Percentiles rank a stretch among this genome's conserved stretches.
Conservation (phyloP, 2,113 vertebrate genomes). For the Lontra canadensis region DNA sequence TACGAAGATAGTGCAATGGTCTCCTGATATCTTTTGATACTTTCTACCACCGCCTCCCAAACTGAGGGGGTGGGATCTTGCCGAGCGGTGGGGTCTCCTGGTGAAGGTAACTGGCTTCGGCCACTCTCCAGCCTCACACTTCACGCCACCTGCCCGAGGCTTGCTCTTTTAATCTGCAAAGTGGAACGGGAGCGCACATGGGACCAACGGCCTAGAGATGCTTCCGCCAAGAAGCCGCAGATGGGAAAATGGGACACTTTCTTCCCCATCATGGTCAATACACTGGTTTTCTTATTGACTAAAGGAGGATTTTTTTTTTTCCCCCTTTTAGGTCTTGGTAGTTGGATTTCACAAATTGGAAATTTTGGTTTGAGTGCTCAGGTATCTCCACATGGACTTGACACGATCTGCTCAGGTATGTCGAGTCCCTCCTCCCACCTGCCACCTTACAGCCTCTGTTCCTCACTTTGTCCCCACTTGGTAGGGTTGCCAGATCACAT, state of each 20-base stretch:
- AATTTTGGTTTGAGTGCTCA: neutral
- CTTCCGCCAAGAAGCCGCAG: neutral
- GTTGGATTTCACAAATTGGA: neutral
- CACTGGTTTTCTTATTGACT: neutral
- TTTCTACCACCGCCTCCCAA: accelerated
- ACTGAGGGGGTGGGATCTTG: neutral
- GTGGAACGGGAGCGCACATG: accelerated
- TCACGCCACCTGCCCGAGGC: accelerated
- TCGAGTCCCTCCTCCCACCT: neutral
- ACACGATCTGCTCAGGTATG: neutral
- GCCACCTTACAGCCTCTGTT: accelerated
- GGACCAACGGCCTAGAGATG: accelerated
- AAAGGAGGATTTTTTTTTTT: neutral
- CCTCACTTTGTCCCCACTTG: neutral
- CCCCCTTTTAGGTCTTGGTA: neutral
- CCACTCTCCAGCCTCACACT: accelerated
- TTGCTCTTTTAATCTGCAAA: neutral
- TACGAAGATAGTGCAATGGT: neutral
- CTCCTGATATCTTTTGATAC: neutral
- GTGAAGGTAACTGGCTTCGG: neutral
- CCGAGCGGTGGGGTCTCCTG: neutral
- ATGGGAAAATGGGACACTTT: accelerated
- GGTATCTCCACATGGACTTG: neutral
- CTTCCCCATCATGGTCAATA: neutral
- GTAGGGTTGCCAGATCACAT: neutral